Evolutionary conservation across 1,140 invertebrate species (phyloP), one percentile per base, ranked within the genome.

Genomic region (Drosophila takahashii): DNA sequence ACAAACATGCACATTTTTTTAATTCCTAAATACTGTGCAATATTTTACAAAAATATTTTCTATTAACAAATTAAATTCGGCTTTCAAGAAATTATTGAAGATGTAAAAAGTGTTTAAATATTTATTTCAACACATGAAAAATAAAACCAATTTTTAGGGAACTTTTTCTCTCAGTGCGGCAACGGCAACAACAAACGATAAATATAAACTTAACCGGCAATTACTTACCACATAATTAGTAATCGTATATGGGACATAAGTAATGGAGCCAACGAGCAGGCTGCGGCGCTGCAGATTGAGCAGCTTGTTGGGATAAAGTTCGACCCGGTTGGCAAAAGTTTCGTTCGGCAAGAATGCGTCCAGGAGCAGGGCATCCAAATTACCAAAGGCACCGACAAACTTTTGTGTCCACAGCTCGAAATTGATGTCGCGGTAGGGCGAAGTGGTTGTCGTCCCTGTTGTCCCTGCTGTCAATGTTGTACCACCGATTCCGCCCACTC

Each of bases 141-240:
- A 22, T 22, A 22, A 22, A 22, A 22, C 3, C 22, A 1, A 1
- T 22, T 22, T 22, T 22, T n/a, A n/a, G 22, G 22, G 22, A 3
- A 1, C 22, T 16, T 11, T 11, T 9, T 36, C 7, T 8, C n/a
- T 5, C 39, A 39, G 65, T 72, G 69, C 39, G 9, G 4, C 48
- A 67, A 69, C 34, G n/a, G 4, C 64, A 74, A 72, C 37, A 73
- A 61, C 53, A 78, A 59, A 79, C 75, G 70, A 85, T 89, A 90
- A 90, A 90, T 90, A 90, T 90, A 90, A 87, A 87, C 81, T 90
- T 90, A 90, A 87, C 87, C 83, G 61, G 73, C 85, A 90, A 90
- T 86, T 85, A 91, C 90, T 91, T 91, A 91, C 90, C 90, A 92
- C 90, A 91, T 91, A 92, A 92, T 92, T 84, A 91, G 86, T 86